Conservation (phyloP, 1,140 invertebrate genomes). For the Drosophila oshimai region DNA sequence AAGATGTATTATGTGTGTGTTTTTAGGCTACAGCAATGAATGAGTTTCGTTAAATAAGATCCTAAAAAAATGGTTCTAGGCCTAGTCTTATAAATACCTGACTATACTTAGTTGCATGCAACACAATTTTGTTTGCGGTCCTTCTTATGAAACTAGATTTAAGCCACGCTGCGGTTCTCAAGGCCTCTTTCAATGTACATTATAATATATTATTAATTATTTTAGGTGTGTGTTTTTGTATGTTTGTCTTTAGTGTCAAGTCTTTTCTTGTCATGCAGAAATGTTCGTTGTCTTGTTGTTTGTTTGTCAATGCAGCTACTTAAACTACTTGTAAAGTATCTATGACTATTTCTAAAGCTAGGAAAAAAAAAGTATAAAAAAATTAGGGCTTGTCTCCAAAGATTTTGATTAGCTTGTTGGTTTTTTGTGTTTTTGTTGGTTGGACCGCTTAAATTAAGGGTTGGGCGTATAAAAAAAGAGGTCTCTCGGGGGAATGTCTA, state of each 20-base stretch:
- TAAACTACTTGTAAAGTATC: conserved; percentile 9
- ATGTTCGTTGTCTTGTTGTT: conserved; percentile 29
- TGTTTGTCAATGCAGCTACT: conserved; percentile 27
- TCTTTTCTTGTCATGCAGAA: conserved; percentile 37
- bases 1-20: conserved; percentile 3
- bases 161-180: conserved; percentile 73
- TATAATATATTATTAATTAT: background rate
- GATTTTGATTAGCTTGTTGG: conserved; percentile 24
- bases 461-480: conserved; percentile 14
- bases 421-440: conserved; percentile 19
- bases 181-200: conserved; percentile 70
- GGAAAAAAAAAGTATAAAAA: conserved; percentile 16
- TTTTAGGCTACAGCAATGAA: conserved; percentile 47
- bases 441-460: conserved; percentile 14
- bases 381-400: conserved; percentile 4
- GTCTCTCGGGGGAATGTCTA: background rate
- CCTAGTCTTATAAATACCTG: conserved; percentile 32
- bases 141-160: conserved; percentile 31
- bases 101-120: conserved; percentile 8
- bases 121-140: conserved; percentile 13
- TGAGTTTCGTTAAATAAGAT: conserved; percentile 37
- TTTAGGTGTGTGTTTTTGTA: conserved; percentile 10
- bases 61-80: conserved; percentile 16
- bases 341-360: conserved; percentile 5
- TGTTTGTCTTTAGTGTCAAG: conserved; percentile 11